Conservation (phyloP, 2,113 vertebrate species). For the Sisor rabdophorus region DNA sequence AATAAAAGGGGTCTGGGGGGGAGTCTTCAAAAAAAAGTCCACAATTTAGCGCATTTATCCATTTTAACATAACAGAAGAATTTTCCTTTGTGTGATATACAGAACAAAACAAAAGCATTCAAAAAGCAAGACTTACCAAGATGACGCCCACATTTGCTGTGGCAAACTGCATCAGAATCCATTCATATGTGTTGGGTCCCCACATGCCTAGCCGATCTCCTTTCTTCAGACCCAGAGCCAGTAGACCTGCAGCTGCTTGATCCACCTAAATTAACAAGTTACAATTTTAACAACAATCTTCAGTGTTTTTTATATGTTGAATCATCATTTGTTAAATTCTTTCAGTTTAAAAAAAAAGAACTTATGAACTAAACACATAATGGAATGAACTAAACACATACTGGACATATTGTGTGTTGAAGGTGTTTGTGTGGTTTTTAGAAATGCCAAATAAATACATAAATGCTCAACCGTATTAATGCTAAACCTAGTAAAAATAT, state of each 20-base stretch:
- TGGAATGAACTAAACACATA: background rate
- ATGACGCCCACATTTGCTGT: constrained; percentile 89
- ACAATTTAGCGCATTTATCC: no score
- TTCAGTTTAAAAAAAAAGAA: background rate
- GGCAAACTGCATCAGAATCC: constrained; percentile 86
- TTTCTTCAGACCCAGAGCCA: constrained; percentile 80
- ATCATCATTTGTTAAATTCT: background rate
- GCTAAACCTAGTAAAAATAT: background rate
- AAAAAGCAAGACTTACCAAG: constrained; percentile 73
- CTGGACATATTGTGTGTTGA: background rate
- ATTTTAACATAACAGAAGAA: background rate
- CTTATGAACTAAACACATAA: background rate
- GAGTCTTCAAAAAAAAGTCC: no score
- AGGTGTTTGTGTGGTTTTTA: constrained; percentile 2
- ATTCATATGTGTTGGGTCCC: constrained; percentile 89
- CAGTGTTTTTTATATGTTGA: background rate
- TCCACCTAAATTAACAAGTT: constrained; percentile 75
- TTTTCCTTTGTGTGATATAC: background rate
- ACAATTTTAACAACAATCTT: background rate
- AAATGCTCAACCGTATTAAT: background rate
- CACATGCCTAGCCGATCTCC: constrained; percentile 90
- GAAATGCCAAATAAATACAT: background rate
- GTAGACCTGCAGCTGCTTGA: constrained; percentile 80
- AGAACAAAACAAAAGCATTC: background rate
- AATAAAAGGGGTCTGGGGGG: no score